These are phyloP conservation scores for Sesia bembeciformis DNA, from an alignment of 2,888 invertebrate genomes.

Conservation along the genomic window DNA sequence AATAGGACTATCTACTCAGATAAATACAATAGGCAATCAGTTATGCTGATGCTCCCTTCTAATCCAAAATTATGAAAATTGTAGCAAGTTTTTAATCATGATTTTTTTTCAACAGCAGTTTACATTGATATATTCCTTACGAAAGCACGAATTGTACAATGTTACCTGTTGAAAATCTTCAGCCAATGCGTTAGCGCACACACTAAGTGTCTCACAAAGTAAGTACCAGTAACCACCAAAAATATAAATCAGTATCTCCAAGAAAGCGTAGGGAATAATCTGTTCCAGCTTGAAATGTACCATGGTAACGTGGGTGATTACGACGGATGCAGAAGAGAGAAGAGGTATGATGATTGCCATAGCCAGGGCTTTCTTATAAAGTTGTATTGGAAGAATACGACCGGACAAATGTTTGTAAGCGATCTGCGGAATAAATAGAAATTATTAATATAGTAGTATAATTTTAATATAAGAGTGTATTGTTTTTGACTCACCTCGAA, in stretches of 20 bases:
- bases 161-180: conserved; percentile 79
- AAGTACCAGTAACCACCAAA: conserved; percentile 83
- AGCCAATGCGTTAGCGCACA: conserved; percentile 77
- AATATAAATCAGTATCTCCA: conserved; percentile 80
- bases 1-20: too few relatives aligned
- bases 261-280: conserved; percentile 79
- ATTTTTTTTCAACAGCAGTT: too few relatives aligned
- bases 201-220: conserved; percentile 78
- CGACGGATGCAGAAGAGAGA: conserved; percentile 76
- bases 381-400: conserved; percentile 67
- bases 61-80: too few relatives aligned
- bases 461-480: not conserved
- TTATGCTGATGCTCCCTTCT: too few relatives aligned
- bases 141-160: too few relatives aligned
- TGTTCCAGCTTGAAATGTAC: conserved; percentile 78
- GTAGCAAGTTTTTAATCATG: too few relatives aligned
- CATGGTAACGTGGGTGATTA: conserved; percentile 82
- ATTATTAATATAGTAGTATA: not conserved
- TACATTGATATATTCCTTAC: too few relatives aligned
- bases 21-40: too few relatives aligned
- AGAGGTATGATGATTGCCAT: conserved; percentile 76
- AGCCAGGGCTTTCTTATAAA: conserved; percentile 74
- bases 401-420: conserved; percentile 77
- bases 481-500: conserved; percentile 71
- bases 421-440: conserved; percentile 31